phyloP scores from a whole-genome alignment of 2,113 vertebrate genomes.

The Halichoeres trimaculatus region DNA sequence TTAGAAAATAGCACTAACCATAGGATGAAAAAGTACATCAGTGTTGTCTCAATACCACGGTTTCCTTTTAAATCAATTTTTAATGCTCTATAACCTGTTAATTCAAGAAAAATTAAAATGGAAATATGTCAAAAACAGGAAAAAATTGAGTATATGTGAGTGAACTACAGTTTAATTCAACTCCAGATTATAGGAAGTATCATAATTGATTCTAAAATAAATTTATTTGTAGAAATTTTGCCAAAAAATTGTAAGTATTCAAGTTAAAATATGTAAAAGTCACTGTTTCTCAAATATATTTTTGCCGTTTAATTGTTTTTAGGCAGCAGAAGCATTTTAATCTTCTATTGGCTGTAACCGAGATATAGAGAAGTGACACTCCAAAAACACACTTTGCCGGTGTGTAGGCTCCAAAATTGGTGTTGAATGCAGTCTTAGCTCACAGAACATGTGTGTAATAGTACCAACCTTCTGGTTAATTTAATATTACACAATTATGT shows the following conservation, averaged over 20 bases:
- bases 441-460: background rate
- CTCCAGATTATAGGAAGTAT: background rate
- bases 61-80: background rate
- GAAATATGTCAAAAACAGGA: background rate
- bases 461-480: slow-evolving; percentile 3
- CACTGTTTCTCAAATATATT: too few species aligned
- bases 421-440: background rate
- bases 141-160: too few species aligned
- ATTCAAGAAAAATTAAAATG: background rate
- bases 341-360: background rate
- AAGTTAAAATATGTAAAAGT: too few species aligned
- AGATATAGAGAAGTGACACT: background rate
- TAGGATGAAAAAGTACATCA: background rate
- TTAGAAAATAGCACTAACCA: slow-evolving; percentile 55
- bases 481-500: background rate
- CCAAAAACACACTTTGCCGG: background rate
- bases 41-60: slow-evolving; percentile 65
- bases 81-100: background rate
- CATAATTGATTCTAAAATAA: background rate
- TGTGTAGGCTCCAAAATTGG: background rate
- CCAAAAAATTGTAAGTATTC: too few species aligned
- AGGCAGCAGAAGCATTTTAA: background rate
- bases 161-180: background rate
- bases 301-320: background rate
- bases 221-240: too few species aligned